Conservation (phyloP, 2,113 vertebrate species). For the Rattus rattus region DNA sequence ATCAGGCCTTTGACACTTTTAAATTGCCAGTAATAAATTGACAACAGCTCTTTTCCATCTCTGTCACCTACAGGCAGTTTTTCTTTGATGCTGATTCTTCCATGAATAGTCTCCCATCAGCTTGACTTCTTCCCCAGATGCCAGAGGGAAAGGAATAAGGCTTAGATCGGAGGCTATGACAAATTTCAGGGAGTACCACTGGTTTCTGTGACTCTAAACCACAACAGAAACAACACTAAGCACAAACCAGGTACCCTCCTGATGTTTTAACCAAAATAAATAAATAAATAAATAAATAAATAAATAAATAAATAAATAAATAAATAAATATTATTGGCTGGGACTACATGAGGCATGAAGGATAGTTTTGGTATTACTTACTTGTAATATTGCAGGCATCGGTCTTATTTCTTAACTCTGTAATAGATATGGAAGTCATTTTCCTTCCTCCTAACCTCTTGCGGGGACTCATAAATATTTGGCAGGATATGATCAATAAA, state of each 20-base stretch:
- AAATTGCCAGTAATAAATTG: slow-evolving; percentile 22
- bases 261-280: neutral
- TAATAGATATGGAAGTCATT: neutral
- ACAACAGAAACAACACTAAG: neutral
- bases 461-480: neutral
- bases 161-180: neutral
- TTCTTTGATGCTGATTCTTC: neutral
- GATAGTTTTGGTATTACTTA: neutral
- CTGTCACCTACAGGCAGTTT: neutral
- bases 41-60: neutral
- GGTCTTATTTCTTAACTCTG: neutral
- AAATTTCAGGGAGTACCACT: neutral
- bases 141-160: neutral
- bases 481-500: neutral
- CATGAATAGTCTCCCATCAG: neutral
- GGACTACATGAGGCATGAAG: neutral
- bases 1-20: neutral
- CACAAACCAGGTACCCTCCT: neutral
- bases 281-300: no score
- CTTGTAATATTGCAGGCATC: neutral
- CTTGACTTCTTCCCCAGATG: neutral
- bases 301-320: no score
- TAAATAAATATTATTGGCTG: neutral
- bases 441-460: neutral
- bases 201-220: neutral